Base-by-base conservation (phyloP, 92 coral and sea anemone genomes). In the Epizoanthus ramosus region DNA sequence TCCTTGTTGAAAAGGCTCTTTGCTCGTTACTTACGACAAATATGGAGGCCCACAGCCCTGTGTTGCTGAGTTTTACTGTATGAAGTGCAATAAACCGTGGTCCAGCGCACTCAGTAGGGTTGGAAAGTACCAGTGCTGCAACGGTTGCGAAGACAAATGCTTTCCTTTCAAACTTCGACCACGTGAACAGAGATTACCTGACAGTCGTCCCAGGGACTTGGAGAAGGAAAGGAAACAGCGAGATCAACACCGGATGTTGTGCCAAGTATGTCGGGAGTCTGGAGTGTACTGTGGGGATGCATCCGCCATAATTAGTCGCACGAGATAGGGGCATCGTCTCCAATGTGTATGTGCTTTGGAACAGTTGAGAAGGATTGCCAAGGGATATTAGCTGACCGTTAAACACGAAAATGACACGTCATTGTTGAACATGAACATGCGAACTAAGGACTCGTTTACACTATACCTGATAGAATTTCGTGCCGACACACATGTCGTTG, bases 31-130 rank as follows among this genome's bases (percentile, higher is more conserved):
- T 0, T 90, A 74, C 56, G 12, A 56, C 14, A 8, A 71, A 19
- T 90, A 90, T 74, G 43, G 37, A 10, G 93, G 90, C 21, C 75
- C 63, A 16, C 72, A 81, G 61, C 93, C 93, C 17, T 90, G 93
- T 79, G 37, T 82, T 45, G 93, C 88, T n/a, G 81, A 73, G 33
- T 90, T 83, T 37, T 83, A 86, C 70, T 89, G 90, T 25, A 14
- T 10, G 53, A 58, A 28, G 37, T 86, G 93, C 63, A 39, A 68
- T 21, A 74, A 41, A 37, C 70, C 73, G 41, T 90, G 93, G 93
- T 74, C 70, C 31, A 90, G 86, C 52, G 71, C 59, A 21, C 68
- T 80, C n/a, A 84, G 90, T 45, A 87, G 89, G 85, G 68, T 77
- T 37, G 86, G 80, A 2, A 72, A 43, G 15, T 79, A 19, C 17